Evolutionary conservation across 1,140 invertebrate species (phyloP).

Genomic region (Lepeophtheirus salmonis): DNA sequence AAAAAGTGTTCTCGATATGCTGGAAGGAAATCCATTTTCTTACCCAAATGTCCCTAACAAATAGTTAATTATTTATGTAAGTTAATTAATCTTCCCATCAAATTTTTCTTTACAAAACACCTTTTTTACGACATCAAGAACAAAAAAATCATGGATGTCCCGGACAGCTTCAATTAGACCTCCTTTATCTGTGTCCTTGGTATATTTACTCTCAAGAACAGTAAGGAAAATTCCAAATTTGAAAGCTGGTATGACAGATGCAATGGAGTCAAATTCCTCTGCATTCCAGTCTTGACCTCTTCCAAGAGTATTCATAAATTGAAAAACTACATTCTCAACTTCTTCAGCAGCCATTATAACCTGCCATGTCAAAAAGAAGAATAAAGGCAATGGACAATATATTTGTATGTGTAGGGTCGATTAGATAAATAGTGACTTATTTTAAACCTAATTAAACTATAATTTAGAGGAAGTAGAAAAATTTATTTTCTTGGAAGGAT

Average conservation of each 20-base stretch:
- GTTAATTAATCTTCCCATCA: background rate
- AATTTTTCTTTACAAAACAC: no score
- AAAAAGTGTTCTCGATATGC: conserved; percentile 59
- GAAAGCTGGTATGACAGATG: conserved; percentile 39
- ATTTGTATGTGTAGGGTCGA: no score
- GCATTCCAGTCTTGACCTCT: conserved; percentile 38
- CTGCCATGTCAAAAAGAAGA: no score
- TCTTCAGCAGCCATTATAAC: conserved; percentile 43
- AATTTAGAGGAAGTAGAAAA: no score
- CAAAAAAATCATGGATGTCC: conserved; percentile 51
- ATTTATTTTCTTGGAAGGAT: no score
- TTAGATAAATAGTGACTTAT: no score
- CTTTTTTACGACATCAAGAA: conserved; percentile 62
- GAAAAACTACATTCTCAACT: conserved; percentile 41
- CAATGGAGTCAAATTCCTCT: conserved; percentile 41
- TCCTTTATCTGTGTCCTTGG: conserved; percentile 34
- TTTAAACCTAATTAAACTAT: no score
- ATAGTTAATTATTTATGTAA: conserved; percentile 22
- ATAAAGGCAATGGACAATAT: no score
- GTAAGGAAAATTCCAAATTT: conserved; percentile 45
- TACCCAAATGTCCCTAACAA: conserved; percentile 42
- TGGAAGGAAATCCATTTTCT: conserved; percentile 49
- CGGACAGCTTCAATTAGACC: conserved; percentile 48
- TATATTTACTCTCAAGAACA: conserved; percentile 48
- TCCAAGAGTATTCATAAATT: conserved; percentile 42